Base-by-base conservation (phyloP, 2,113 vertebrate genomes). In the Epinephelus lanceolatus region DNA sequence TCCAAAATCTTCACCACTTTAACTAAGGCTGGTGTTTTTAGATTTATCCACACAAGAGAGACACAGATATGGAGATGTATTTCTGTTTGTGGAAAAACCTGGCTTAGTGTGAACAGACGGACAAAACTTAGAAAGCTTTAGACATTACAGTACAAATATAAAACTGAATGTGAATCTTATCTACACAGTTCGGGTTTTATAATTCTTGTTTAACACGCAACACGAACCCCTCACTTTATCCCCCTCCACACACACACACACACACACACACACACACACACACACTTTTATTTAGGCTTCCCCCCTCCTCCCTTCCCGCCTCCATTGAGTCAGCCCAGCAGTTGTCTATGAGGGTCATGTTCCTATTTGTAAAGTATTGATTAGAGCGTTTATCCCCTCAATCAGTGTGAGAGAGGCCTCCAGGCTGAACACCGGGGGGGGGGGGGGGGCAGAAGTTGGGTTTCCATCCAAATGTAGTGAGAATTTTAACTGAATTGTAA, bases 301-400 rank as follows among this genome's bases (percentile, higher is more conserved):
- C n/a, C 76, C 81, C 81, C 88, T 92, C 92, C 92, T 93, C 92
- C 12, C 37, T 56, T 17, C 33, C 15, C 62, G 13, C 45, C 75
- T 91, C 91, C 93, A 96, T 92, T 95, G 94, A 97, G 94, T 83
- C 55, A 83, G 85, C 93, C 90, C 93, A 96, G 95, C 93, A 93
- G 94, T 93, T 78, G 93, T 92, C 95, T 93, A 92, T 89, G 90
- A 94, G 93, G 95, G 94, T 96, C 95, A 96, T 96, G 96, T 97
- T 97, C 95, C 96, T 97, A 96, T 97, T 96, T 95, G 94, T 95
- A 96, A 94, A 93, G 93, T 95, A 98, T 96, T 92, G 92, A 97
- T 96, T 95, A 91, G 93, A 95, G 88, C 84, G 86, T 97, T 97
- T 96, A 96, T 94, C 93, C 93, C 88, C 93, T 92, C 90, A 91